phyloP scores from a whole-genome alignment of 2,113 vertebrate genomes.

The Uria lomvia region DNA sequence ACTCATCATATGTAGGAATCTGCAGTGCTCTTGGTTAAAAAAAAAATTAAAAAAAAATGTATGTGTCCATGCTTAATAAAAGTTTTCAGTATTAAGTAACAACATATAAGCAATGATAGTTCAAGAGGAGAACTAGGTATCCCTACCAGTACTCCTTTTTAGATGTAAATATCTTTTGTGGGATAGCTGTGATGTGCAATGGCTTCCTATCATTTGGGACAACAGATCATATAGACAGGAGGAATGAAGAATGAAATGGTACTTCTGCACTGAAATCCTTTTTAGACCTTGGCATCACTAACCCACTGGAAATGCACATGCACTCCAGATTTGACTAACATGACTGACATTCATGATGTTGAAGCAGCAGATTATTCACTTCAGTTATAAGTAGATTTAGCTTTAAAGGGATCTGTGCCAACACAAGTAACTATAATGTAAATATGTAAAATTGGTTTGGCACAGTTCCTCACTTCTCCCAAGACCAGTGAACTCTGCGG shows the following conservation, averaged over 20 bases:
- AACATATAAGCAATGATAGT: neutral
- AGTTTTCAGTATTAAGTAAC: neutral
- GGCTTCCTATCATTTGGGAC: neutral
- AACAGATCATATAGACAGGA: fast-evolving
- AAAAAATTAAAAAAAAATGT: neutral
- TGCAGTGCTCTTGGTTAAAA: neutral
- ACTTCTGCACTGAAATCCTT: neutral
- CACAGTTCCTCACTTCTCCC: neutral
- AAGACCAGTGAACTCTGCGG: neutral
- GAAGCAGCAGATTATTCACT: neutral
- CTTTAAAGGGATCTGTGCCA: neutral
- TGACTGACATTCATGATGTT: neutral
- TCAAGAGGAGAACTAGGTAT: neutral
- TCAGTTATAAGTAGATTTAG: neutral
- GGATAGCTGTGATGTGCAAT: neutral
- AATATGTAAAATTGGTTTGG: neutral
- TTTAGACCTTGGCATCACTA: neutral
- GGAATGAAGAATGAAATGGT: neutral
- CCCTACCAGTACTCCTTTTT: neutral
- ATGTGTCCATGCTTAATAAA: neutral
- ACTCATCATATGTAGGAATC: neutral
- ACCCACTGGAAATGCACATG: neutral
- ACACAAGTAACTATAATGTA: neutral
- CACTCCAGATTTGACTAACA: neutral
- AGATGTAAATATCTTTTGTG: neutral